phyloP scores from a whole-genome alignment of 2,888 invertebrate species.

The Rhamphomyia laevipes region DNA sequence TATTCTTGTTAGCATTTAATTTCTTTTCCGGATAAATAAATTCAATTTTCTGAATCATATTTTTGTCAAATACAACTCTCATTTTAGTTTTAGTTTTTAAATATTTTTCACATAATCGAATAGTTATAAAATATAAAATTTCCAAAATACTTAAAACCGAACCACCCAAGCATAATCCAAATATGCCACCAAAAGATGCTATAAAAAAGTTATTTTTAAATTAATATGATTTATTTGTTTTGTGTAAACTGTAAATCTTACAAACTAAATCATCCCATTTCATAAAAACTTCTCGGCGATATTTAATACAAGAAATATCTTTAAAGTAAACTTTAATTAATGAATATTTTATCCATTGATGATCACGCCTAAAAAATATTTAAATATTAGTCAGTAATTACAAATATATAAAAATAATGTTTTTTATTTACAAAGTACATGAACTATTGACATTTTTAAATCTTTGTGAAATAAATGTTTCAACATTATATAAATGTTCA shows the following conservation, averaged over 20 bases:
- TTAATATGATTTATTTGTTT: neutral
- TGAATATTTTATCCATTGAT: conserved; percentile 10
- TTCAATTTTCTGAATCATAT: no score
- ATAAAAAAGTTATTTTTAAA: conserved; percentile 8
- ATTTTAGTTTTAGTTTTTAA: conserved; percentile 5
- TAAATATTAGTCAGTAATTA: neutral
- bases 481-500: conserved; percentile 12
- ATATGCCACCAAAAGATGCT: conserved; percentile 52
- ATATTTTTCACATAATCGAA: conserved; percentile 11
- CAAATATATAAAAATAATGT: neutral
- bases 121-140: conserved; percentile 36
- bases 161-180: conserved; percentile 49
- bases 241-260: conserved; percentile 19
- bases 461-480: conserved; percentile 9
- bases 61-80: no score
- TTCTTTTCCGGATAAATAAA: no score
- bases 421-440: no score
- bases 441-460: conserved; percentile 1
- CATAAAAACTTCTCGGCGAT: conserved; percentile 41
- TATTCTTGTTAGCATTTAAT: no score
- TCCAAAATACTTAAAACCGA: conserved; percentile 49
- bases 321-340: conserved; percentile 25
- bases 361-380: neutral
- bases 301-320: conserved; percentile 42
- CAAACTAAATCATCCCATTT: conserved; percentile 46